Evolutionary conservation across 37 sponge, comb jelly and placozoan species (phyloP).

Genomic region (Cladorhizidae sp.): DNA sequence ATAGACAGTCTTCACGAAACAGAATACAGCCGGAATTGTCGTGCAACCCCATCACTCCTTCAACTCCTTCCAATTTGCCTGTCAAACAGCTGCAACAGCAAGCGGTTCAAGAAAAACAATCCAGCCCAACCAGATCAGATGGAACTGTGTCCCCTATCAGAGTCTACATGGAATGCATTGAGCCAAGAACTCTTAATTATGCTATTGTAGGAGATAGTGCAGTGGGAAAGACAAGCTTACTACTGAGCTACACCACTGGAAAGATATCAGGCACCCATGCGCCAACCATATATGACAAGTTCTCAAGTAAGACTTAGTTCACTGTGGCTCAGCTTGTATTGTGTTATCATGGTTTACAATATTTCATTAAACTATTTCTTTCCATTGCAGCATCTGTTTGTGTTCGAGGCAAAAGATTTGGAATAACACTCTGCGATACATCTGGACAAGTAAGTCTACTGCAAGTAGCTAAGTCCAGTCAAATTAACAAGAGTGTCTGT

Average conservation of each 20-base stretch:
- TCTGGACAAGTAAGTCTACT: conserved; percentile 63
- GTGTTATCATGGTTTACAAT: neutral
- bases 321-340: neutral
- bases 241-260: conserved; percentile 70
- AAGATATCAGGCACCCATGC: conserved; percentile 63
- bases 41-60: neutral
- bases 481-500: too few relatives aligned
- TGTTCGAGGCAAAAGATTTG: conserved; percentile 67
- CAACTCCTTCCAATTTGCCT: neutral
- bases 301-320: conserved; percentile 52
- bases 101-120: too few relatives aligned
- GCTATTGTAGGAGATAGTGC: conserved; percentile 82
- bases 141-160: conserved; percentile 40
- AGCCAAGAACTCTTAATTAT: conserved; percentile 52
- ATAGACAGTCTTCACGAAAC: neutral
- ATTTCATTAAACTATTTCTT: too few relatives aligned
- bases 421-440: conserved; percentile 76
- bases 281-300: conserved; percentile 83
- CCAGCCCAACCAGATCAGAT: conserved; percentile 9
- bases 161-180: conserved; percentile 54
- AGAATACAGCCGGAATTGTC: neutral
- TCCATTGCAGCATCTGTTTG: conserved; percentile 58
- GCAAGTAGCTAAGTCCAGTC: too few relatives aligned
- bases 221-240: conserved; percentile 78
- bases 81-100: neutral